These are phyloP conservation scores for Hemicentrotus pulcherrimus DNA, from an alignment of 35 echinoderm and acorn worm species.

Conservation along the genomic window DNA sequence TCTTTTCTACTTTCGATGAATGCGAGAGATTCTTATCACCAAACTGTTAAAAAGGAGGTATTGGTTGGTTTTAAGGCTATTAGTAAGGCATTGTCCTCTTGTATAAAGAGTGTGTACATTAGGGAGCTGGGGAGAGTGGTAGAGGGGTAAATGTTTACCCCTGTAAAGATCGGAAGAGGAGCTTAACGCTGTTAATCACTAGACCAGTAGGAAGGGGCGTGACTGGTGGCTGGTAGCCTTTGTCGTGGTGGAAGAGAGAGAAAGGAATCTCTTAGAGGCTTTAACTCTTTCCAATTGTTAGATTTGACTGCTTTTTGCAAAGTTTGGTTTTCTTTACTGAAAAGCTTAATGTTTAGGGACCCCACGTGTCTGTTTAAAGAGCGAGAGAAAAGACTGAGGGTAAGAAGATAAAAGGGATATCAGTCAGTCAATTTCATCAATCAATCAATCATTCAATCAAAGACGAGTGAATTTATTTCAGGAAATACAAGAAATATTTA, in stretches of 20 bases:
- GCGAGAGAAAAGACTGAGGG: not conserved
- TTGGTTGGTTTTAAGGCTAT: conserved; percentile 34
- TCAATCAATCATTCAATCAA: not conserved
- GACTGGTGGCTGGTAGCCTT: not conserved
- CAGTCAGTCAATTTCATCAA: not conserved
- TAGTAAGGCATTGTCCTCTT: conserved; percentile 12
- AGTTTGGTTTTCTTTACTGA: conserved; percentile 39
- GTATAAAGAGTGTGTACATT: not conserved
- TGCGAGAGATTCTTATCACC: conserved; percentile 34
- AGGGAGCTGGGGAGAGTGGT: not conserved
- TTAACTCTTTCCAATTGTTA: conserved; percentile 14
- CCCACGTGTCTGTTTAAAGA: conserved; percentile 38
- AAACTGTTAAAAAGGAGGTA: conserved; percentile 46
- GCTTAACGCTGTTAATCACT: conserved; percentile 53
- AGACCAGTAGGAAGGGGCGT: conserved; percentile 44
- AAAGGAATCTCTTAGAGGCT: conserved; percentile 18
- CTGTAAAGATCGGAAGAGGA: conserved; percentile 19
- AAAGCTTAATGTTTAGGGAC: conserved; percentile 16
- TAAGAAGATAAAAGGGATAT: conserved; percentile 19
- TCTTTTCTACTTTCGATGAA: conserved; percentile 15
- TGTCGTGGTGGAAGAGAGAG: not conserved
- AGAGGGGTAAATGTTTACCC: conserved; percentile 49
- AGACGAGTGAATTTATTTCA: too few relatives aligned
- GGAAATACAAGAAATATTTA: not conserved
- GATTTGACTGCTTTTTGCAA: conserved; percentile 37